A percentile compares a stretch with the other conserved stretches of the same genome.
Conservation (phyloP, 1,140 invertebrate species). For the Drosophila elegans region DNA sequence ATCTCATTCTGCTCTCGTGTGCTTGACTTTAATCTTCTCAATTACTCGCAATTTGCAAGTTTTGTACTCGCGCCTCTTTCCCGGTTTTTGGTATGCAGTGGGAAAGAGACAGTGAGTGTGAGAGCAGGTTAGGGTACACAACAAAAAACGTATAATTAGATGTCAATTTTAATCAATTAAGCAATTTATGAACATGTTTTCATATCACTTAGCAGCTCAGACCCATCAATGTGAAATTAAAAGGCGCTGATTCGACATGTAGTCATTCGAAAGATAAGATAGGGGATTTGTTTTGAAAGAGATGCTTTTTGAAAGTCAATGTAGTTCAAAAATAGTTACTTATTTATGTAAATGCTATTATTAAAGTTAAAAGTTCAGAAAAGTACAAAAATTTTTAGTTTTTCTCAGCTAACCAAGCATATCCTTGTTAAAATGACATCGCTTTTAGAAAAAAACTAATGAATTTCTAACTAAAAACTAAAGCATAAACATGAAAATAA, state of each 20-base stretch:
- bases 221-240: constrained; percentile 19
- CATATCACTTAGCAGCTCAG: constrained; percentile 10
- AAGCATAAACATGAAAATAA: too few species aligned
- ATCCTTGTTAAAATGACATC: too few species aligned
- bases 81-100: constrained; percentile 36
- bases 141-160: constrained; percentile 41
- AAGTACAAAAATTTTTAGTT: too few species aligned
- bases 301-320: neutral
- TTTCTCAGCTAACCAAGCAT: too few species aligned
- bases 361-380: too few species aligned
- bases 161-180: constrained; percentile 46
- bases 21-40: constrained; percentile 84
- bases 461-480: too few species aligned
- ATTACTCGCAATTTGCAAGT: constrained; percentile 84
- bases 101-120: constrained; percentile 10
- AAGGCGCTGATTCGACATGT: constrained; percentile 9
- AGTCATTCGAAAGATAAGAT: constrained; percentile 1
- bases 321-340: neutral
- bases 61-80: constrained; percentile 50
- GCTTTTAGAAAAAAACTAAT: too few species aligned
- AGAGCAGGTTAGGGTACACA: constrained; percentile 21
- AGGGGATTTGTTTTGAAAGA: constrained; percentile 5
- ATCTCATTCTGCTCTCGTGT: constrained; percentile 51
- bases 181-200: constrained; percentile 21
- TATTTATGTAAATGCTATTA: too few species aligned